Base-by-base conservation (phyloP, 1,140 invertebrate genomes). In the Cylas formicarius region DNA sequence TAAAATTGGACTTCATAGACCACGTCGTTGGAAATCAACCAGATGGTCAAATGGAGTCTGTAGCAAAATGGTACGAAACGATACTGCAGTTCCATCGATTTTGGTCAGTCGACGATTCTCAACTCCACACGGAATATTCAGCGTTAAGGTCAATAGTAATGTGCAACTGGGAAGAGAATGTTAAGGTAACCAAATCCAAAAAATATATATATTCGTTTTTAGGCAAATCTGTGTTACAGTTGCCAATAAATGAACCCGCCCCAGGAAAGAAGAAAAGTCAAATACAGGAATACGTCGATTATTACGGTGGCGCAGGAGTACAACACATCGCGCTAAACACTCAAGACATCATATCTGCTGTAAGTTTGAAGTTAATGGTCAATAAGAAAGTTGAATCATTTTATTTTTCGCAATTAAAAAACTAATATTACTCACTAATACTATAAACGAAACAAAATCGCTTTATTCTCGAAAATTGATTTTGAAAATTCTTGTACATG, bases 201-300 rank as follows among this genome's bases (percentile, higher is more conserved):
- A n/a, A n/a, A n/a, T 22, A n/a, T n/a, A n/a, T 21, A 7, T 22
- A 37, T 37, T 39, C 8, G 5, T 14, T 34, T 39, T 27, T 11
- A 17, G 9, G 4, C 4, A 39, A 39, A n/a, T n/a, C n/a, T n/a
- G n/a, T 43, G 31, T 57, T 59, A 32, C 54, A 78, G 75, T 81
- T 99, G 76, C 96, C 96, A 2, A 95, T 99, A 51, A 99, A 99
- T 65, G 96, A 99, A 65, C 96, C 96, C 5, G 96, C 96, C 0
- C 62, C 76, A n/a, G 93, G 93, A 2, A 92, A 91, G 62, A 89
- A 84, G 67, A 95, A 93, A 67, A 97, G 92, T 42, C 96, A 99
- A 71, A 98, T 99, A 55, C 80, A 96, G 70, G 96, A 99, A 67
- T 99, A 91, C 67, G 90, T 98, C 2, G 95, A 99, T 58, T 99